Evolutionary conservation across 2,888 invertebrate species (phyloP).

Genomic region (Hyppa rectilinea): DNA sequence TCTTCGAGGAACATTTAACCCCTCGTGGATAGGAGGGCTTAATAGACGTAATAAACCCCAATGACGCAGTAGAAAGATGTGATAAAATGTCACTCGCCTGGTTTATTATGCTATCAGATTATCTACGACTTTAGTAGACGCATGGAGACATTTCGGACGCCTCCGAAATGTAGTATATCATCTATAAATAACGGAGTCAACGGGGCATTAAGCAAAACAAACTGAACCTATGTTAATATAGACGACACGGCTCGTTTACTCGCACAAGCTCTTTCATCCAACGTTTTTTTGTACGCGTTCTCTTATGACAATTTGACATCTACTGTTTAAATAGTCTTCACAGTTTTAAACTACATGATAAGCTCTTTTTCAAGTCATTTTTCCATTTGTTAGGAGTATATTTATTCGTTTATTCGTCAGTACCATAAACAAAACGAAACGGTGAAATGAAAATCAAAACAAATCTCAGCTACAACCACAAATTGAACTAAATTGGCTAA

Average conservation of each 20-base stretch:
- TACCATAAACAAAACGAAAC: constrained; percentile 28
- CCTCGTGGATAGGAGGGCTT: constrained; percentile 49
- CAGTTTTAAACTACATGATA: constrained; percentile 33
- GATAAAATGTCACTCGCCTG: constrained; percentile 63
- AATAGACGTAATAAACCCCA: constrained; percentile 61
- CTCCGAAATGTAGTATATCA: constrained; percentile 67
- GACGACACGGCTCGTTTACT: constrained; percentile 75
- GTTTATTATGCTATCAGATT: constrained; percentile 60
- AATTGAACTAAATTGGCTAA: constrained; percentile 75
- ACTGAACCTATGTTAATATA: constrained; percentile 72
- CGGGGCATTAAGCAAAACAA: constrained; percentile 79
- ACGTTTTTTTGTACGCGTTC: constrained; percentile 47
- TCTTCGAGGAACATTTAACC: constrained; percentile 50
- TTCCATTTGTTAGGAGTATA: no score
- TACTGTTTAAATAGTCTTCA: constrained; percentile 36
- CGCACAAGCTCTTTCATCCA: constrained; percentile 58
- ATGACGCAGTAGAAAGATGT: constrained; percentile 60
- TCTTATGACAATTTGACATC: constrained; percentile 50
- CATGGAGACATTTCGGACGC: constrained; percentile 68
- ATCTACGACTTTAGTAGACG: constrained; percentile 53
- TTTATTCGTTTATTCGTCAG: no score
- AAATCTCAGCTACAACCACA: constrained; percentile 58
- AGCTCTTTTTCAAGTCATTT: constrained; percentile 1
- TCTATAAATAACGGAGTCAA: constrained; percentile 81
- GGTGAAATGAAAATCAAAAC: constrained; percentile 50